Base-by-base conservation (phyloP, 1,140 invertebrate genomes). In the Plodia interpunctella region DNA sequence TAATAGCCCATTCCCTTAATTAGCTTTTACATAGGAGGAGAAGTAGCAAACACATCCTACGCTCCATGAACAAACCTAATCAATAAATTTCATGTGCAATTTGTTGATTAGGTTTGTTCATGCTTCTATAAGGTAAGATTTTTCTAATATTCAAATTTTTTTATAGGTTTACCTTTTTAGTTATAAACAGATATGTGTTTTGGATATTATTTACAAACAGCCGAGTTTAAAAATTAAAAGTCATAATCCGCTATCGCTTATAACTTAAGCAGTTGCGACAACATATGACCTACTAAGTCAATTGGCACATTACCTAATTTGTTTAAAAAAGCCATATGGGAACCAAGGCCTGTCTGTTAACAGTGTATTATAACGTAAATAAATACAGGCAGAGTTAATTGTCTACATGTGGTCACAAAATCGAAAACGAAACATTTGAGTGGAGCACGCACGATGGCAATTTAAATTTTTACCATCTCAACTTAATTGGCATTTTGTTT, bases 261-360 rank as follows among this genome's bases (percentile, higher is more conserved):
- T 44, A n/a, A 44, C 38, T 44, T n/a, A n/a, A 15, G 38, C 13
- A 5, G 13, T 6, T 13, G 2, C 38, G 13, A 44, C 15, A 44
- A 44, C 58, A 75, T 80, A 72, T 70, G 78, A 81, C 80, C 81
- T 68, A 79, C 62, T 70, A 80, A 59, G 68, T 72, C 76, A 82
- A 83, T 82, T 80, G 76, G 67, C 67, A 66, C 70, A 76, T 86
- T 83, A 79, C 80, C 81, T 80, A 84, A 84, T 82, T 84, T 80
- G 80, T 87, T 65, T 80, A 78, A 70, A 83, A 76, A 79, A 72
- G 25, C 59, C 78, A 77, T 76, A 80, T 82, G 79, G 62, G 64
- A 44, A 30, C 35, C 74, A 83, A 78, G 80, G 77, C 65, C 38
- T 20, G 20, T 44, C 1, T 44, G 38, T 44, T 44, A n/a, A 44